Base-by-base conservation (phyloP, 2,888 invertebrate species). In the Hanleya hanleyi region DNA sequence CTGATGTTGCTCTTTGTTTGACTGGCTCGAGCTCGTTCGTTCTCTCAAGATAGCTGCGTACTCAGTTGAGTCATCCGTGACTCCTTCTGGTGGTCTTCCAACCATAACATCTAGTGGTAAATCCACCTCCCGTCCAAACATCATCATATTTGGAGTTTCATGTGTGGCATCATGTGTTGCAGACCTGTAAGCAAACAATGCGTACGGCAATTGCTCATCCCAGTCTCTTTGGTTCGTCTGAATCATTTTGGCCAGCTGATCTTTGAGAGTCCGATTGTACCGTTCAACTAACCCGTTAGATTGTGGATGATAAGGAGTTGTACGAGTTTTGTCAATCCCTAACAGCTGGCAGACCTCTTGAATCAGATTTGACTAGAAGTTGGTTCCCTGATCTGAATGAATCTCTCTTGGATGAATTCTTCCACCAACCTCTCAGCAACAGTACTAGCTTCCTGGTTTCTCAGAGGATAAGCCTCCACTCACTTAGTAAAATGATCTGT, bases 261-360 rank as follows among this genome's bases (percentile, higher is more conserved):
- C 66, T 37, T 70, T 36, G 3, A 77, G 4, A 1, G 72, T 77
- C 26, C 67, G 67, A 32, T 74, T 78, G 32, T 61, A 61, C 51
- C 78, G 22, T 49, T 77, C 77, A 3, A 75, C 72, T 7, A 75
- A 37, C n/a, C 79, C 78, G 36, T 75, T 73, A 47, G 71, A 69
- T 35, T 70, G 71, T 15, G 77, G 77, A 62, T 75, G 70, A 49
- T 68, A 78, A 5, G 75, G 65, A 0, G 78, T 77, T 7, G 78
- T 78, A 32, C 72, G 38, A n/a, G 77, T 72, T 62, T 77, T 71
- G 5, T 73, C 47, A 29, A 76, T 76, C 3, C 51, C 72, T 26
- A 78, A 35, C 12, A 71, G 18, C 9, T 61, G 32, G 32, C 62
- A 75, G 15, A 78, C 38, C 41, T 64, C 57, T 67, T 47, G 33